Base-by-base conservation (phyloP, 2,113 vertebrate species). In the Carettochelys insculpta region DNA sequence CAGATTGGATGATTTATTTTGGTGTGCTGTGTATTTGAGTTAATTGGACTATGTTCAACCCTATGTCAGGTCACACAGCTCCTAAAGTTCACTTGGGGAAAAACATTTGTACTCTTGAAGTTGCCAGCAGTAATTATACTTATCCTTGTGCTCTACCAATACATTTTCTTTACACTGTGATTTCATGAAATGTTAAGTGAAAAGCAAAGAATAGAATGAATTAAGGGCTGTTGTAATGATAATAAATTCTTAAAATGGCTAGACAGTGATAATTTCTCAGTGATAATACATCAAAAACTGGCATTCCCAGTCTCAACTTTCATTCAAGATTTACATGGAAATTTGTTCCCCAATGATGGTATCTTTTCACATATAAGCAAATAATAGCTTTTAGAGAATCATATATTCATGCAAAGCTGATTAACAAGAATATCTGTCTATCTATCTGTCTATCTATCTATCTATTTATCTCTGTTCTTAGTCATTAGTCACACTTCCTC, bases 361-460 rank as follows among this genome's bases (percentile, higher is more conserved):
- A 65, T 96, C 96, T 97, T 95, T 95, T 81, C 51, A 84, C 81
- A 86, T 96, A 48, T 96, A 97, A 98, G 97, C 97, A 97, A 86
- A 80, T 80, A 84, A 83, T 68, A 92, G 82, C 80, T 88, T 92
- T 43, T 85, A 29, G 77, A 93, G 93, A 95, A 85, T 94, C 77
- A 80, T 96, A 89, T 92, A 51, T 96, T 96, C 87, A 97, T 97
- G 96, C 94, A 97, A 90, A 96, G 90, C 88, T 90, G 78, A 77
- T 54, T 93, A 92, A 91, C 96, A 94, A 95, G 91, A 90, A n/a
- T n/a, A n/a, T n/a, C n/a, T n/a, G n/a, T n/a, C n/a, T n/a, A n/a
- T n/a, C n/a, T n/a, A n/a, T n/a, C n/a, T n/a, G n/a, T n/a, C n/a
- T n/a, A n/a, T n/a, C n/a, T n/a, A n/a, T n/a, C n/a, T n/a, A n/a